Conservation (phyloP, 2,797 vertebrate species). For the Ctenopoma kingsleyae region DNA sequence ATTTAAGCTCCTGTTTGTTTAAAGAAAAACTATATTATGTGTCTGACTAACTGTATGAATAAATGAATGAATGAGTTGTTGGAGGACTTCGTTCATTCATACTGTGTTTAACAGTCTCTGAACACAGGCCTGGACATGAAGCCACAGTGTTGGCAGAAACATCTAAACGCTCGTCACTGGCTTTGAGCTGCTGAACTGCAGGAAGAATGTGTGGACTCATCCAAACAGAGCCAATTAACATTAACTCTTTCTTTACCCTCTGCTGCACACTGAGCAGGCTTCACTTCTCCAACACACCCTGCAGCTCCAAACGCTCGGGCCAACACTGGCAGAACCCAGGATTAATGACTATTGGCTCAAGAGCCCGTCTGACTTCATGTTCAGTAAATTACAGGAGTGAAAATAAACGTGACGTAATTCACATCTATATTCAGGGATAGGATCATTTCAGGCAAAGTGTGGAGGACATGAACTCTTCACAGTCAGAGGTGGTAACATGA, state of each 20-base stretch:
- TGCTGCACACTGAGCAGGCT: background rate
- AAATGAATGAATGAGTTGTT: background rate
- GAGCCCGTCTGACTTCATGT: no score
- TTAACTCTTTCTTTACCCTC: background rate
- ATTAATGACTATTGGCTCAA: constrained; percentile 18
- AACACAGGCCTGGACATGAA: constrained; percentile 5
- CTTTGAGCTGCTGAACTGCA: constrained; percentile 1
- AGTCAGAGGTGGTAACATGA: no score
- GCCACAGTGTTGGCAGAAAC: background rate
- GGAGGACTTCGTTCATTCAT: background rate
- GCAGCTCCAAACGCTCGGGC: background rate
- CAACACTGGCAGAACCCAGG: constrained; percentile 6
- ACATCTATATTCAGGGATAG: no score
- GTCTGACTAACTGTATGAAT: background rate
- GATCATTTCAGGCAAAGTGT: background rate
- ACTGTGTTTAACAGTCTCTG: background rate
- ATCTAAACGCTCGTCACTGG: background rate
- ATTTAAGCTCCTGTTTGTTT: no score
- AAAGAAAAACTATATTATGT: background rate
- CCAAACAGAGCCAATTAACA: constrained; percentile 8
- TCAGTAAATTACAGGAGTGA: no score
- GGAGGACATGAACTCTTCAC: no score
- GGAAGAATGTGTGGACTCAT: constrained; percentile 18
- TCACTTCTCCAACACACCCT: background rate
- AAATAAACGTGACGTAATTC: no score